Evolutionary conservation across 1,140 invertebrate genomes (phyloP).

Genomic region (Chrysoperla carnea): DNA sequence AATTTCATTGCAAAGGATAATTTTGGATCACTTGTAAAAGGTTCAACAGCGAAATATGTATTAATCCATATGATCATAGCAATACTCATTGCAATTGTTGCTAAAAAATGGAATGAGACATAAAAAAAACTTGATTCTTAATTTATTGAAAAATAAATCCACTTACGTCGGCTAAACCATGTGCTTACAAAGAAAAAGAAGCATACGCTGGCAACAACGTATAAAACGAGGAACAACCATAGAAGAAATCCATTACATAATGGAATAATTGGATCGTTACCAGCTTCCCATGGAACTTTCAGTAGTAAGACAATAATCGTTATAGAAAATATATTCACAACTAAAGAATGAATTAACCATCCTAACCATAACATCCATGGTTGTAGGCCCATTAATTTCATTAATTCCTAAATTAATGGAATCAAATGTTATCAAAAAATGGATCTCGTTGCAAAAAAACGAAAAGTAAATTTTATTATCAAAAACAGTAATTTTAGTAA

Average conservation of each 20-base stretch:
- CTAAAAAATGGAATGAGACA: conserved; percentile 8
- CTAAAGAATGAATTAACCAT: conserved; percentile 40
- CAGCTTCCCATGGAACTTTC: conserved; percentile 13
- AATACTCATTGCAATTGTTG: conserved; percentile 10
- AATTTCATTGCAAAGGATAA: conserved; percentile 2
- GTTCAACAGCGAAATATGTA: conserved; percentile 8
- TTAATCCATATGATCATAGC: conserved; percentile 4
- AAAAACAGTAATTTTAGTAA: too few species aligned
- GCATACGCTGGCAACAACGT: conserved; percentile 22
- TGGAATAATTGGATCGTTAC: conserved; percentile 23
- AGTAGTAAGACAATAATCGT: conserved; percentile 28
- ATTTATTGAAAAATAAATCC: neutral
- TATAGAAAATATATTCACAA: conserved; percentile 27
- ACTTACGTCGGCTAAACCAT: conserved; percentile 32
- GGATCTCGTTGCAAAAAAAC: too few species aligned
- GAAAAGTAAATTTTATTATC: too few species aligned
- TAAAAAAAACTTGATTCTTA: neutral
- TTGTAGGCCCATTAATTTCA: conserved; percentile 51
- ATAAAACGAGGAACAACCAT: conserved; percentile 31
- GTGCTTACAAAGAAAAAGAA: conserved; percentile 30
- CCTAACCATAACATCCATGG: conserved; percentile 43
- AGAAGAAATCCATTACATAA: conserved; percentile 23
- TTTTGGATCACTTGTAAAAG: conserved; percentile 6
- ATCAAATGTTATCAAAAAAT: neutral
- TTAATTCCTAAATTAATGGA: conserved; percentile 34